These are phyloP conservation scores for Caenorhabditis remanei DNA, from an alignment of 1,140 invertebrate genomes.

Conservation along the genomic window DNA sequence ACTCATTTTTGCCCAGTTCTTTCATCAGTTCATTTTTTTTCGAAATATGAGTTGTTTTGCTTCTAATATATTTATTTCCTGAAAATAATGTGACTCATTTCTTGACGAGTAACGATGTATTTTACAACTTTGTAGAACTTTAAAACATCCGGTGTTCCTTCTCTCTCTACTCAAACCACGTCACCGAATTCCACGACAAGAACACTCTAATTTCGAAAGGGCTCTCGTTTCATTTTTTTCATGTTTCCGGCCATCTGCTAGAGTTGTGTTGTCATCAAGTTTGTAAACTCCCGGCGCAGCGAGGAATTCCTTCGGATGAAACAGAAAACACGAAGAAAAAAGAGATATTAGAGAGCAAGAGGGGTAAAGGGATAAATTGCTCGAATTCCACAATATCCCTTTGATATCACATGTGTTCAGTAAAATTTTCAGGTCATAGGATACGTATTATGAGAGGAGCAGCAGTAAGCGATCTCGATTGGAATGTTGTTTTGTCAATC, in stretches of 20 bases:
- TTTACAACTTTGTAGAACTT: slow-evolving; percentile 2
- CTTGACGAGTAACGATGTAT: background rate
- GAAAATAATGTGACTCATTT: too few species aligned
- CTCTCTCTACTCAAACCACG: background rate
- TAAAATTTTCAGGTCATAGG: slow-evolving; percentile 1
- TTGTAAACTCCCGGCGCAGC: background rate
- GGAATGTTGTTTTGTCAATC: background rate
- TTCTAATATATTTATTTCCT: too few species aligned
- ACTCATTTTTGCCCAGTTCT: too few species aligned
- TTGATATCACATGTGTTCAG: slow-evolving; percentile 42
- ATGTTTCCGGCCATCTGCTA: slow-evolving; percentile 9
- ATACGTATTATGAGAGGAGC: background rate
- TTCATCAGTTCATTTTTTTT: background rate
- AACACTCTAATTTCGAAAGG: background rate
- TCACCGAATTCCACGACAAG: background rate
- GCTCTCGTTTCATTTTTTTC: slow-evolving; percentile 7
- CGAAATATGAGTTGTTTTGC: too few species aligned
- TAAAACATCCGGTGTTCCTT: background rate
- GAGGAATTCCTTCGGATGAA: slow-evolving; percentile 6
- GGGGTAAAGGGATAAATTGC: slow-evolving; percentile 14
- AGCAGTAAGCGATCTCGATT: background rate
- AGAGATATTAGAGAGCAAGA: background rate
- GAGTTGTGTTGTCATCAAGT: slow-evolving; percentile 34
- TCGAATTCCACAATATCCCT: slow-evolving; percentile 42
- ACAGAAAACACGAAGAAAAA: background rate